phyloP scores from a whole-genome alignment of 2,797 vertebrate genomes.

The Anguilla anguilla region DNA sequence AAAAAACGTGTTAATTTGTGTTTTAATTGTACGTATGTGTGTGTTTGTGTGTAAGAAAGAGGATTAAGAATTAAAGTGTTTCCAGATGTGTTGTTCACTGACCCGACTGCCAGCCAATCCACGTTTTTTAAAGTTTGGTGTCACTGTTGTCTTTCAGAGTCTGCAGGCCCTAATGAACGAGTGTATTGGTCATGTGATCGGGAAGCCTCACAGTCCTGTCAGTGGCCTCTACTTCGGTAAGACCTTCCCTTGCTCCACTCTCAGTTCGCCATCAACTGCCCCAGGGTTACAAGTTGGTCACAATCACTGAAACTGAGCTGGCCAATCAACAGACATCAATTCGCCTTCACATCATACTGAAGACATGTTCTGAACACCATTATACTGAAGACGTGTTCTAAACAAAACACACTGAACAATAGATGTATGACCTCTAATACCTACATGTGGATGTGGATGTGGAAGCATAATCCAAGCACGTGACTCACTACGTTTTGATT shows the following conservation, averaged over 20 bases:
- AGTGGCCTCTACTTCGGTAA: slow-evolving; percentile 93
- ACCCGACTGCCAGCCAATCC: not conserved
- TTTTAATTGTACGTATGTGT: not conserved
- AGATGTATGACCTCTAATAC: not conserved
- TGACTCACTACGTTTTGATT: not conserved
- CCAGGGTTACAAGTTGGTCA: not conserved
- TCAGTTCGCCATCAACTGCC: not conserved
- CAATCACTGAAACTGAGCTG: not conserved
- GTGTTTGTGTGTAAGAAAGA: not conserved
- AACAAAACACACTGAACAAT: not conserved
- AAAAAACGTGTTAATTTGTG: not conserved
- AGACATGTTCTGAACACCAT: no score
- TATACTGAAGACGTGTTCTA: no score
- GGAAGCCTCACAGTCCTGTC: slow-evolving; percentile 97
- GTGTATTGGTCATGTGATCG: slow-evolving; percentile 98
- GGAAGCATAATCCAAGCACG: not conserved
- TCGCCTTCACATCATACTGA: not conserved
- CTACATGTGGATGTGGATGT: not conserved
- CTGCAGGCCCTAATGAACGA: slow-evolving; percentile 98
- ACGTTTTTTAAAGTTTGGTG: not conserved
- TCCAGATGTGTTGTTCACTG: not conserved
- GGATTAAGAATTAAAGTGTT: not conserved
- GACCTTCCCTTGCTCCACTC: slow-evolving; percentile 43
- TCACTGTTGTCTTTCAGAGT: slow-evolving; percentile 73
- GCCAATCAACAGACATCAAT: not conserved